These are phyloP conservation scores for Cantharis nigra DNA, from an alignment of 2,888 invertebrate genomes.

Conservation along the genomic window DNA sequence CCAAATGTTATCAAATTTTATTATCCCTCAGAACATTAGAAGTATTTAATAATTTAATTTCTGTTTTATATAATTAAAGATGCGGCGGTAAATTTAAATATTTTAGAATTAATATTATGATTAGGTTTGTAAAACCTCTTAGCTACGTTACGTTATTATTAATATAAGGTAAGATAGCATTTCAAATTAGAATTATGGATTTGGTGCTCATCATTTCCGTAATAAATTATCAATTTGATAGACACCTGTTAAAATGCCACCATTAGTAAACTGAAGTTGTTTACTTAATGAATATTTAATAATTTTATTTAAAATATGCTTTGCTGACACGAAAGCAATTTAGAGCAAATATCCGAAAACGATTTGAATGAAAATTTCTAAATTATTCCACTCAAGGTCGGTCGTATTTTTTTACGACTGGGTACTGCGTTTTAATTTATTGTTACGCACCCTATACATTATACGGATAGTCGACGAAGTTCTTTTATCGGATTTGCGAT, in stretches of 20 bases:
- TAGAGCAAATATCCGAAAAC: background rate
- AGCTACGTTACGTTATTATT: background rate
- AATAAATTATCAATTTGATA: background rate
- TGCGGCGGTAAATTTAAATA: background rate
- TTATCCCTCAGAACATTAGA: no score
- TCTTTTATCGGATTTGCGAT: conserved; percentile 10
- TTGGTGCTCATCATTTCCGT: background rate
- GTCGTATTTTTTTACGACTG: no score
- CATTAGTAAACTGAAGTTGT: background rate
- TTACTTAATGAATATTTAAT: background rate
- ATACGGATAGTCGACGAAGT: background rate
- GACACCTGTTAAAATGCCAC: background rate
- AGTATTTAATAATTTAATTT: no score
- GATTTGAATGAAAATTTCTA: background rate
- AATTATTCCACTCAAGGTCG: no score
- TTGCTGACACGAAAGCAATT: background rate
- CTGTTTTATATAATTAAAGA: no score
- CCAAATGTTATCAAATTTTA: no score
- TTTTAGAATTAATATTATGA: background rate
- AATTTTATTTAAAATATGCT: background rate
- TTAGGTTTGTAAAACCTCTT: background rate
- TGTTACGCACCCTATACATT: background rate
- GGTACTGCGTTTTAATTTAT: no score
- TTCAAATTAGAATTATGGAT: background rate
- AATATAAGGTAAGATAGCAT: background rate